These are phyloP conservation scores for Lepisosteus osseus DNA, from an alignment of 2,113 vertebrate species.

Conservation along the genomic window DNA sequence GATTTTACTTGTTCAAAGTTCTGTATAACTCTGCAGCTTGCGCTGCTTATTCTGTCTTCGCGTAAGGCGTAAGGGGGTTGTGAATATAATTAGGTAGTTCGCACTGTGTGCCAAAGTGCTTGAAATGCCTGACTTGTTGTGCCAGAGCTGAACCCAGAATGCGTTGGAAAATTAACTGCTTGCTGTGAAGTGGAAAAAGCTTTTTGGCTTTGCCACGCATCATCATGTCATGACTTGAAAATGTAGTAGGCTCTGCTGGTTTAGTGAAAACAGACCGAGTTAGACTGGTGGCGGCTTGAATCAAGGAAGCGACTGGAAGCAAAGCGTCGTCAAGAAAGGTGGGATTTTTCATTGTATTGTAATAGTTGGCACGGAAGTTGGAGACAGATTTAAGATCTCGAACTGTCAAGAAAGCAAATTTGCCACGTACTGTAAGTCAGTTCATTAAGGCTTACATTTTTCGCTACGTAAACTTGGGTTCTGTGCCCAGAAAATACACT, in stretches of 20 bases:
- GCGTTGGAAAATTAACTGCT: constrained; percentile 14
- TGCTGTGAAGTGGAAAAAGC: constrained; percentile 32
- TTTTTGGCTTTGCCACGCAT: constrained; percentile 34
- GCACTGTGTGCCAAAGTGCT: no score
- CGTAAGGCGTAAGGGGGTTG: no score
- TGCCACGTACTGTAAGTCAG: no score
- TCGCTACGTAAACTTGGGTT: no score
- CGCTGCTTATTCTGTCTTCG: no score
- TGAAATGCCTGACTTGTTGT: background rate
- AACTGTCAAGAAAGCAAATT: background rate
- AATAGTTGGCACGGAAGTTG: background rate
- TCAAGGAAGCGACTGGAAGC: constrained; percentile 40
- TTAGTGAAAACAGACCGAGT: constrained; percentile 18
- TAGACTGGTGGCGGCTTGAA: constrained; percentile 24
- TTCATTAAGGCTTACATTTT: no score
- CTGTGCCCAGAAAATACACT: no score
- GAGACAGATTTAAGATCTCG: background rate
- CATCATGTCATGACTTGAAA: constrained; percentile 34
- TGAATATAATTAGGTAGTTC: no score
- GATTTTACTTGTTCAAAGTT: no score
- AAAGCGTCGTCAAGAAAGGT: constrained; percentile 32
- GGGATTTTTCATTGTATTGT: constrained; percentile 24
- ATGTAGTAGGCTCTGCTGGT: constrained; percentile 22
- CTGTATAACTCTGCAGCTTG: no score
- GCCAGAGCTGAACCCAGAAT: background rate